Base-by-base conservation (phyloP, 2,888 invertebrate species). In the Agrochola circellaris region DNA sequence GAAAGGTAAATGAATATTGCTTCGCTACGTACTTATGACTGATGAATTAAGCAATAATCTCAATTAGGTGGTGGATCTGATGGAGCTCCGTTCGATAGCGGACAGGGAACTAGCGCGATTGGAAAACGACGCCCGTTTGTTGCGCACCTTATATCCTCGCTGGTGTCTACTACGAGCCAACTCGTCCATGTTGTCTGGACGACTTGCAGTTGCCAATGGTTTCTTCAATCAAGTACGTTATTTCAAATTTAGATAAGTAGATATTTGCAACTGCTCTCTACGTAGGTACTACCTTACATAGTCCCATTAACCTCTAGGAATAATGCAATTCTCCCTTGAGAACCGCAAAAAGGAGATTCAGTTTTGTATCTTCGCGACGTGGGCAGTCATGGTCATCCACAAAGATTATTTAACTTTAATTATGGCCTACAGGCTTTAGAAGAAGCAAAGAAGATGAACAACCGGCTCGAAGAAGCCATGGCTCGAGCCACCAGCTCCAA, bases 51-150 rank as follows among this genome's bases (percentile, higher is more conserved):
- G n/a, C 7, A 61, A 58, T 4, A 38, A 20, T 15, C 30, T 23
- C 45, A 34, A 48, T 61, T 66, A 96, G 96, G 95, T 96, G 23
- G 96, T 96, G 9, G 95, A 96, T 85, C 82, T 96, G 45, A 95
- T 96, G 96, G 95, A 96, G 79, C 87, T 96, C 23, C 94, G 95
- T 2, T 96, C 96, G 0, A 92, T 95, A 85, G 96, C 96, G 8
- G 96, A 96, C 72, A 90, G 93, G 54, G 95, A 96, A 79, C 91
- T 96, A 3, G 85, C 83, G 15, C 91, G 90, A 62, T 82, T 96
- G 61, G 96, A 96, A 82, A 92, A 88, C 62, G 95, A 95, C 75
- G 91, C 93, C 17, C 93, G 93, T 45, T 38, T 92, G n/a, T 85
- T 94, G 82, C 93, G 93, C 8, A 79, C 91, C 0, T 68, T 95